A percentile compares a stretch with the other conserved stretches of the same genome.
Conservation (phyloP, 37 sponge, comb jelly and placozoan genomes). For the Beroe forskalii region DNA sequence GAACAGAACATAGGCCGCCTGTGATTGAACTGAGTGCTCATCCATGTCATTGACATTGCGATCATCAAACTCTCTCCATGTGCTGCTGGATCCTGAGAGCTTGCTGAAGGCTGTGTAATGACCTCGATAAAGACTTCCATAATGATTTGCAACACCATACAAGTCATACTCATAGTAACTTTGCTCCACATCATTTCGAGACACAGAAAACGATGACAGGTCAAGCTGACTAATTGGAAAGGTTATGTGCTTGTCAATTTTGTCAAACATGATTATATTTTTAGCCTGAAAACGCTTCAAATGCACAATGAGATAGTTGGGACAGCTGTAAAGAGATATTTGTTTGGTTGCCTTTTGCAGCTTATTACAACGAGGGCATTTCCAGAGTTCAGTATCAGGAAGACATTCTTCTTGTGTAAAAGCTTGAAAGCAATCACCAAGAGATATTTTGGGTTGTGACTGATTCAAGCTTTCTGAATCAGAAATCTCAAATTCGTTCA, state of each 20-base stretch:
- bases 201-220: neutral
- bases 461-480: neutral
- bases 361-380: constrained; percentile 46
- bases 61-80: constrained; percentile 65
- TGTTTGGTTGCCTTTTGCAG: constrained; percentile 52
- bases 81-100: constrained; percentile 14
- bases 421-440: constrained; percentile 32
- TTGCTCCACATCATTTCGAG: neutral
- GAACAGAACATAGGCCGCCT: constrained; percentile 49
- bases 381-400: constrained; percentile 56
- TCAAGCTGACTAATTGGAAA: constrained; percentile 24
- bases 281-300: constrained; percentile 54
- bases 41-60: constrained; percentile 14
- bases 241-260: constrained; percentile 39
- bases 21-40: constrained; percentile 2
- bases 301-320: constrained; percentile 56
- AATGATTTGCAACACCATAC: constrained; percentile 62
- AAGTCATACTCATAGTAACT: constrained; percentile 29
- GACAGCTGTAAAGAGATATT: constrained; percentile 60
- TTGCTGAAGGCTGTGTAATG: constrained; percentile 43
- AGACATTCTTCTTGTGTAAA: constrained; percentile 60
- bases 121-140: constrained; percentile 48
- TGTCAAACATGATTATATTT: constrained; percentile 55
- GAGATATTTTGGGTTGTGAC: constrained; percentile 19
- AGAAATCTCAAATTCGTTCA: constrained; percentile 23